Percentiles rank a stretch among this genome's conserved stretches.
Conservation (phyloP, 1,140 invertebrate genomes). For the Planococcus citri region DNA sequence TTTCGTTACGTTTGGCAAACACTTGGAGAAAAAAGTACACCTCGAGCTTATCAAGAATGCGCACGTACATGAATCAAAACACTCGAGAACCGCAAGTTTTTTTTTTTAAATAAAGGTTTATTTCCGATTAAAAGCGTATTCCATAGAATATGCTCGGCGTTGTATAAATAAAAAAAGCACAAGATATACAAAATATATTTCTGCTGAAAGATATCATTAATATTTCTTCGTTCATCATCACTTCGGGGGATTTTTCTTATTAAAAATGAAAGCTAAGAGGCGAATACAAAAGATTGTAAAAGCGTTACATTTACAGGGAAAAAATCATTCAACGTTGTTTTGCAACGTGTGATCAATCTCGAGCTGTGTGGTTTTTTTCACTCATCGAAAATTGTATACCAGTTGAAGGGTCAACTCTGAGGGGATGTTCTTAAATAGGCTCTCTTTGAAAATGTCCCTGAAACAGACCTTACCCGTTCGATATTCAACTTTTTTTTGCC, state of each 20-base stretch:
- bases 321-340: conserved; percentile 19
- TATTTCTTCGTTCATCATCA: conserved; percentile 17
- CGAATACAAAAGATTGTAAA: conserved; percentile 17
- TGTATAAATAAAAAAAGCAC: background rate
- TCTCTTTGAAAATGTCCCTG: conserved; percentile 17
- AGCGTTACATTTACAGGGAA: conserved; percentile 7
- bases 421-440: conserved; percentile 15
- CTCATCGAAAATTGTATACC: conserved; percentile 14
- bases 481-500: conserved; percentile 14
- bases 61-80: background rate
- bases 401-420: conserved; percentile 15
- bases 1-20: background rate
- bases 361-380: background rate
- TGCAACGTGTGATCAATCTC: conserved; percentile 16
- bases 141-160: background rate
- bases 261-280: conserved; percentile 19
- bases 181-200: conserved; percentile 5
- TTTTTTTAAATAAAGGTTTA: background rate
- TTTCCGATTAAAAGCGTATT: background rate
- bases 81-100: background rate
- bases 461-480: background rate
- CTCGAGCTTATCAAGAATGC: background rate
- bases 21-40: background rate
- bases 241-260: conserved; percentile 18
- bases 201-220: conserved; percentile 14